Evolutionary conservation across 2,888 invertebrate genomes (phyloP), one percentile per base, ranked within the genome.

Genomic region (Phyto melanocephala): DNA sequence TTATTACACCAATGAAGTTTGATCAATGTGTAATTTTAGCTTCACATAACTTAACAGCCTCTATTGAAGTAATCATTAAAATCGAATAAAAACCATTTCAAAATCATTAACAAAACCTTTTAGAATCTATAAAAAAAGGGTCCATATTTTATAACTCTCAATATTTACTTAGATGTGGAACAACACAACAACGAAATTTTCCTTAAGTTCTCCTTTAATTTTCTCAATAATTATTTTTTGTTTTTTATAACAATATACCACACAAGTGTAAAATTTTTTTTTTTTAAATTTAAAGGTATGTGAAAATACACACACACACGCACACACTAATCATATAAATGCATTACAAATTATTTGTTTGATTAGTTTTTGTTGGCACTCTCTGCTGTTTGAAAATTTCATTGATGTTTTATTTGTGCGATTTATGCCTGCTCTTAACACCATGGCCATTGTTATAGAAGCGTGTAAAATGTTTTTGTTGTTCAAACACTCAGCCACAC

Each of bases 381-480:
- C 5, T 1, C 10, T 20, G 6, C 2, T 20, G 11, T 5, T 15
- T 17, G 24, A 40, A 11, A 37, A 37, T 37, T 60, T 60, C 24
- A 47, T 35, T 71, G 58, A 71, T 35, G 11, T 8, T 37, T 71
- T 71, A 8, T 17, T 35, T 11, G 1, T 15, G 24, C 22, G 4
- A 42, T 70, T 28, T 28, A 28, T 35, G 15, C 35, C 28, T 45
- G 45, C 4, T 40, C 8, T 71, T 13, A 22, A 37, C 24, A 13
- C 52, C 24, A 35, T 47, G 37, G 37, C 15, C 15, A 71, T 72
- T 72, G 60, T 40, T 62, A 72, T 60, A 72, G 62, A 62, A 62
- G 72, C 72, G 28, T 72, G 62, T 62, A 50, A 62, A 72, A 24
- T 40, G 24, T 37, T 40, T 52, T 10, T 70, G n/a, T 47, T 47